Evolutionary conservation across 1,140 invertebrate species (phyloP).

Genomic region (Orchestia grillus): DNA sequence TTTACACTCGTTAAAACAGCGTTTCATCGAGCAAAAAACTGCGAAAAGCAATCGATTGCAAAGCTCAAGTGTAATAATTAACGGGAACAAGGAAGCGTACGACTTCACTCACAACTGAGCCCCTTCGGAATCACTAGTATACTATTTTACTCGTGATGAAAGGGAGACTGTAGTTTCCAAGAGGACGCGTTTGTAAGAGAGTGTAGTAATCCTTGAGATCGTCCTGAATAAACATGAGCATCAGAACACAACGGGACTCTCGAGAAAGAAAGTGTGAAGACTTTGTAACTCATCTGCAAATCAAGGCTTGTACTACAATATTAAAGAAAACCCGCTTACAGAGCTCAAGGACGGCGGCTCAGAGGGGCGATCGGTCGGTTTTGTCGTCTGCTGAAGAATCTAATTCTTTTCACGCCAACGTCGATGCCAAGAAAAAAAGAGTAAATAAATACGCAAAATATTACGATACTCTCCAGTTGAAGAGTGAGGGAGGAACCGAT

Average conservation of each 20-base stretch:
- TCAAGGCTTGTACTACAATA: conserved; percentile 30
- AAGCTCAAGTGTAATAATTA: background rate
- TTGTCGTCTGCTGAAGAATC: conserved; percentile 7
- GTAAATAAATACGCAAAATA: conserved; percentile 1
- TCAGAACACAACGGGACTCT: background rate
- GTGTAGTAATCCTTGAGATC: conserved; percentile 38
- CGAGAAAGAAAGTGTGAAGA: background rate
- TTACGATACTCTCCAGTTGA: background rate
- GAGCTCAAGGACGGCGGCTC: conserved; percentile 24
- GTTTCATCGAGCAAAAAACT: background rate
- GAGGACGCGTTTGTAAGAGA: background rate
- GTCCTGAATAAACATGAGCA: conserved; percentile 44
- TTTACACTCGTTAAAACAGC: background rate
- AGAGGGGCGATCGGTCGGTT: background rate
- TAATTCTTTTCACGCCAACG: background rate
- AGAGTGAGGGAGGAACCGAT: background rate
- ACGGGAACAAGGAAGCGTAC: background rate
- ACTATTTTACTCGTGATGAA: background rate
- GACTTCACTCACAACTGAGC: background rate
- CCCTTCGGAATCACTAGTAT: background rate
- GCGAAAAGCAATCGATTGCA: background rate
- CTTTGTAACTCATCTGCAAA: conserved; percentile 45
- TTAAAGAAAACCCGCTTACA: conserved; percentile 32
- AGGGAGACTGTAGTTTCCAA: background rate
- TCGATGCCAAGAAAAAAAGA: background rate